phyloP scores from a whole-genome alignment of 2,797 vertebrate genomes.

The Borostomias antarcticus region DNA sequence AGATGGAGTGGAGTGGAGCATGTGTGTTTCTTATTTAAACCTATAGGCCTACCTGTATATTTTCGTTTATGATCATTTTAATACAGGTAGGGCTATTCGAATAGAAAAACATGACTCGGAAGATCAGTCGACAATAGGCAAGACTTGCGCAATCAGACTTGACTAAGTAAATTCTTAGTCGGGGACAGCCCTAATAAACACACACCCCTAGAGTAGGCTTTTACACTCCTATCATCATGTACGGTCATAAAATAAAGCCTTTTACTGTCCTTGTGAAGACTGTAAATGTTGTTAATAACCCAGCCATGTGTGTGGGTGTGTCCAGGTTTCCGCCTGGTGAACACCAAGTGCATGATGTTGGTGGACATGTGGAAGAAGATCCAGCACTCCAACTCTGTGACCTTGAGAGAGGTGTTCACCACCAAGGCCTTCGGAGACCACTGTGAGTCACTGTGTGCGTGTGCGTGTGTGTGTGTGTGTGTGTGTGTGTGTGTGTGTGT shows the following conservation, averaged over 20 bases:
- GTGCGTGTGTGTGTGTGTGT: too few species aligned
- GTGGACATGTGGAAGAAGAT: constrained; percentile 99
- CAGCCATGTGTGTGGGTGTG: constrained; percentile 19
- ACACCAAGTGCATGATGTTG: constrained; percentile 99
- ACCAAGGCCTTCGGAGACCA: constrained; percentile 99
- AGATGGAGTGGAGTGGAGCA: too few species aligned
- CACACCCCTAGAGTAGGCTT: too few species aligned
- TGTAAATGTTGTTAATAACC: neutral
- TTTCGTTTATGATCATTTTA: too few species aligned
- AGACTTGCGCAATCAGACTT: too few species aligned
- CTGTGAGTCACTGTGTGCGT: constrained; percentile 79
- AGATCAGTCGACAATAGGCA: too few species aligned
- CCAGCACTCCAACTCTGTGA: constrained; percentile 97
- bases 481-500: neutral
- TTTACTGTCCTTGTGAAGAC: neutral
- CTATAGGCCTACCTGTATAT: neutral
- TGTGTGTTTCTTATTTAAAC: neutral
- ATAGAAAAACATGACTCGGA: too few species aligned
- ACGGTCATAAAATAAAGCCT: neutral
- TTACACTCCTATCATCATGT: too few species aligned
- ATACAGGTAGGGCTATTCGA: too few species aligned
- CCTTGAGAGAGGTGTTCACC: constrained; percentile 98
- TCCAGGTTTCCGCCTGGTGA: constrained; percentile 95
- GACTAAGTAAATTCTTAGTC: too few species aligned
- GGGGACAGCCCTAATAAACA: too few species aligned